Percentiles rank a stretch among this genome's conserved stretches.
Conservation (phyloP, 2,888 invertebrate genomes). For the Limnephilus lunatus region DNA sequence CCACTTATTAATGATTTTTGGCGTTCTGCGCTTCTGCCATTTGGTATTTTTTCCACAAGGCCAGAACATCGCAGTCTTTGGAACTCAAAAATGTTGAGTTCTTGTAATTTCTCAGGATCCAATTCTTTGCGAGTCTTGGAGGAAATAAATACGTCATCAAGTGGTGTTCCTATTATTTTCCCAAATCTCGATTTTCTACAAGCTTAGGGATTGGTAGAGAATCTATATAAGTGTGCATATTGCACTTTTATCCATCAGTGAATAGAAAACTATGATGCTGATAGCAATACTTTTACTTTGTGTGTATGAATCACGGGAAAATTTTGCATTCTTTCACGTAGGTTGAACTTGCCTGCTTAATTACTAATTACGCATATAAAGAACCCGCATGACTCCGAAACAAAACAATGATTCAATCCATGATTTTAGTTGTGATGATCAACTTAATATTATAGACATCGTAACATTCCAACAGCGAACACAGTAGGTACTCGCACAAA, state of each 20-base stretch:
- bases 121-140: too few species aligned
- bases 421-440: neutral
- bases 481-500: too few species aligned
- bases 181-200: neutral
- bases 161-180: neutral
- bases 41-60: neutral
- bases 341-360: neutral
- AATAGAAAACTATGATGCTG: neutral
- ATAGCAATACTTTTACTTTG: neutral
- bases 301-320: neutral
- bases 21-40: neutral
- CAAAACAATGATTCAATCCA: neutral
- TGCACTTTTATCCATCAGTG: neutral
- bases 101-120: too few species aligned
- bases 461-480: too few species aligned
- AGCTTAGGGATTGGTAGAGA: neutral
- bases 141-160: too few species aligned
- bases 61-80: too few species aligned
- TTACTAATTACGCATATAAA: neutral
- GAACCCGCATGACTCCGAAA: neutral
- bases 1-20: neutral
- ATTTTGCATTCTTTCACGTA: neutral
- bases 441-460: neutral
- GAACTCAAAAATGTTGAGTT: too few species aligned
- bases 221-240: too few species aligned